A percentile compares a stretch with the other conserved stretches of the same genome.
Evolutionary conservation across 2,888 invertebrate genomes (phyloP).

Genomic region (Geotrupes spiniger): DNA sequence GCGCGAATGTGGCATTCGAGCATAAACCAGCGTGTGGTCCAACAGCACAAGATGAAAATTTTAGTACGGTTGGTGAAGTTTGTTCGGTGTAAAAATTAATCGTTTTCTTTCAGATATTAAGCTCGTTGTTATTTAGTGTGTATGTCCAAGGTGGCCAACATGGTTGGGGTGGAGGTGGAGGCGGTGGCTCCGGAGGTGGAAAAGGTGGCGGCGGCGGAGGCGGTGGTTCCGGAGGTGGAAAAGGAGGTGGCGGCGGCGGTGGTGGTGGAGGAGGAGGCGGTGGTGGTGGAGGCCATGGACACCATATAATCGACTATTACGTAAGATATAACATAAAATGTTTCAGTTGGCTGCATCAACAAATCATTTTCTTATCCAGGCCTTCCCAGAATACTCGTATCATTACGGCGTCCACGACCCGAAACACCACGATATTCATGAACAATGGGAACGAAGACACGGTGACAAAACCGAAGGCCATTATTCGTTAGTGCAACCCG

Average conservation of each 20-base stretch:
- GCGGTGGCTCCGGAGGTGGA: conserved; percentile 15
- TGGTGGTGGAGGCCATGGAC: conserved; percentile 7
- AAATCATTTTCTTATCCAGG: conserved; percentile 27
- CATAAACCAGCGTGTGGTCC: too few species aligned
- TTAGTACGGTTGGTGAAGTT: too few species aligned
- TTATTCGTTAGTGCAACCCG: conserved; percentile 44
- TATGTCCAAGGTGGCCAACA: too few species aligned
- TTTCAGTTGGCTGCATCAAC: background rate
- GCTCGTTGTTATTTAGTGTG: too few species aligned
- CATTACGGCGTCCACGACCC: conserved; percentile 44
- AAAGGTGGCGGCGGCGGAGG: conserved; percentile 15
- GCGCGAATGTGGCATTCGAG: too few species aligned
- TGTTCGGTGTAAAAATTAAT: too few species aligned
- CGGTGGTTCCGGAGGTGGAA: background rate
- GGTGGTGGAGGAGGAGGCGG: conserved; percentile 3
- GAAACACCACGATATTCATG: conserved; percentile 44
- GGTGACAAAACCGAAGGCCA: conserved; percentile 41
- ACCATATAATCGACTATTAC: background rate
- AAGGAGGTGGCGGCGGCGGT: conserved; percentile 12
- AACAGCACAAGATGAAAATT: too few species aligned
- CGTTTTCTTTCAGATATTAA: too few species aligned
- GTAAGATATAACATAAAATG: background rate
- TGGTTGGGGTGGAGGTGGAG: background rate
- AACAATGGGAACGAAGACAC: conserved; percentile 43
- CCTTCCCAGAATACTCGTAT: conserved; percentile 43